Conservation (phyloP, 2,113 vertebrate genomes). For the Illadopsis cleaveri region DNA sequence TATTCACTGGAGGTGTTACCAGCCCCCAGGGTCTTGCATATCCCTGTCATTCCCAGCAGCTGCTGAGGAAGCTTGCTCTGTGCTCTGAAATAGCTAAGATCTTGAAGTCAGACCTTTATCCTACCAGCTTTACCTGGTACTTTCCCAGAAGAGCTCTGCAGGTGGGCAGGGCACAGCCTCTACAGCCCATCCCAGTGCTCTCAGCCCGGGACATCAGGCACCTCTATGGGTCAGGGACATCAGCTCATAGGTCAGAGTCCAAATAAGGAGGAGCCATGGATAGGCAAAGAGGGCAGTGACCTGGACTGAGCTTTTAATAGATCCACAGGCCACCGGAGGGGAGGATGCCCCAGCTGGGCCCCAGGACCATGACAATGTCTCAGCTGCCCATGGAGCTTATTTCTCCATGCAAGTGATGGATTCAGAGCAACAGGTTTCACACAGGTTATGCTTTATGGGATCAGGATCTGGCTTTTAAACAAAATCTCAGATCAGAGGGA, state of each 20-base stretch:
- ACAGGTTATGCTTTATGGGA: neutral
- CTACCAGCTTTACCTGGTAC: neutral
- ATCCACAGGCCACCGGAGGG: neutral
- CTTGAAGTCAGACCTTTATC: neutral
- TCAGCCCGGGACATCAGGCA: neutral
- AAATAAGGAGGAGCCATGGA: neutral
- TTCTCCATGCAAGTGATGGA: neutral
- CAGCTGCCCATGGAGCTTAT: neutral
- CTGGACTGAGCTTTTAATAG: neutral
- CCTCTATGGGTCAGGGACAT: neutral
- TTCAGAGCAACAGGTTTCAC: neutral
- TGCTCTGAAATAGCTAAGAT: neutral
- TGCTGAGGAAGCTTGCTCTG: neutral
- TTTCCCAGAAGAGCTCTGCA: neutral
- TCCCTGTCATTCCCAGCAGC: neutral
- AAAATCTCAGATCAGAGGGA: neutral
- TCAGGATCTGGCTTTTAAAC: neutral
- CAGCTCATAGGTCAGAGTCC: neutral
- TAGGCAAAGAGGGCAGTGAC: accelerated
- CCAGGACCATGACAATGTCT: neutral
- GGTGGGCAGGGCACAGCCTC: neutral
- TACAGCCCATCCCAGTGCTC: neutral
- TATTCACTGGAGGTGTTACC: neutral
- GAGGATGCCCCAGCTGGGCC: neutral
- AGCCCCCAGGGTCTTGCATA: neutral